phyloP scores from a whole-genome alignment of 2,113 vertebrate species.

The Mugil cephalus region DNA sequence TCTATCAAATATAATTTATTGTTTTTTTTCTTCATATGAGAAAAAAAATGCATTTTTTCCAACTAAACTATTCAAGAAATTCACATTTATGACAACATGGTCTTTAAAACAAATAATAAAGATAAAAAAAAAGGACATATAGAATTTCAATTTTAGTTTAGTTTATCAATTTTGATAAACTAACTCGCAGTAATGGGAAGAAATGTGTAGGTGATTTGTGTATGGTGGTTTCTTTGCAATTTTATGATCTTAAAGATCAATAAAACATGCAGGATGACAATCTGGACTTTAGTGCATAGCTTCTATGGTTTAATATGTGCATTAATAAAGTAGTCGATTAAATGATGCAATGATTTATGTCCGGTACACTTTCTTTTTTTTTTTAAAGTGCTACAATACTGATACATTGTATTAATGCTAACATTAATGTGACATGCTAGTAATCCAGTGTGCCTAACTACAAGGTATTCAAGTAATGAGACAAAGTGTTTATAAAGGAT shows the following conservation, averaged over 20 bases:
- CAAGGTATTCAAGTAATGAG: conserved; percentile 38
- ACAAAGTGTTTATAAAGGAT: not conserved
- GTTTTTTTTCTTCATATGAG: not conserved
- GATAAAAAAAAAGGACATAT: too few relatives aligned
- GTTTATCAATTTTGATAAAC: too few relatives aligned
- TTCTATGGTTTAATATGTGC: conserved; percentile 3
- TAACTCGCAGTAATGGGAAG: too few relatives aligned
- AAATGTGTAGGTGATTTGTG: not conserved
- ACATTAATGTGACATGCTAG: not conserved
- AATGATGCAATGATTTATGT: not conserved
- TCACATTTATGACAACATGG: not conserved
- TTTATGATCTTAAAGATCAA: not conserved
- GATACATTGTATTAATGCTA: not conserved
- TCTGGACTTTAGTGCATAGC: conserved; percentile 51
- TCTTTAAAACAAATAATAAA: not conserved
- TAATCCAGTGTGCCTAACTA: not conserved
- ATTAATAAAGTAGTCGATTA: not conserved
- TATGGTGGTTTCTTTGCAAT: not conserved
- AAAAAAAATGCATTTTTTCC: not conserved
- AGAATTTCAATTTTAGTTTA: too few relatives aligned
- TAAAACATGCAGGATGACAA: not conserved
- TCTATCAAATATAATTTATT: conserved; percentile 54
- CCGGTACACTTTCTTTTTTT: too few relatives aligned
- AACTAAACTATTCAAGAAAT: not conserved
- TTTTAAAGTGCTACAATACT: not conserved